Evolutionary conservation across 2,888 invertebrate genomes (phyloP).

Genomic region (Tricholauxania praeusta): DNA sequence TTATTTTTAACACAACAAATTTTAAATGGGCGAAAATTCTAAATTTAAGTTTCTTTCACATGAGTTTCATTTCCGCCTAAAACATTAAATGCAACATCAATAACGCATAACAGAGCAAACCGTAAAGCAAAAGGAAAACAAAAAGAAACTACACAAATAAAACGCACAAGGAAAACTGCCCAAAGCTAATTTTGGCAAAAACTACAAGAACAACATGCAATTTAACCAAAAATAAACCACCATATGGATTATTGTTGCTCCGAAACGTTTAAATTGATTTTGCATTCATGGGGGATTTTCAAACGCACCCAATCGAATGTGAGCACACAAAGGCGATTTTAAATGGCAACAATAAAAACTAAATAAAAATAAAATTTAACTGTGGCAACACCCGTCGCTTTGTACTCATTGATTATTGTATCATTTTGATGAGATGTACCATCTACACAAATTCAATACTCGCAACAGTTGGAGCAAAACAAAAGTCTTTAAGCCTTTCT

Average conservation of each 20-base stretch:
- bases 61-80: background rate
- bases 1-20: conserved; percentile 14
- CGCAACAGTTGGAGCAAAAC: too few relatives aligned
- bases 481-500: too few relatives aligned
- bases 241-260: conserved; percentile 3
- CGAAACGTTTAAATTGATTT: conserved; percentile 18
- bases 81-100: background rate
- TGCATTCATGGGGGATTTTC: background rate
- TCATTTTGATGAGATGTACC: too few relatives aligned
- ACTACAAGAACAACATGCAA: conserved; percentile 34
- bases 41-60: conserved; percentile 16
- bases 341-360: too few relatives aligned
- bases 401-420: too few relatives aligned
- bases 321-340: background rate
- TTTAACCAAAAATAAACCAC: background rate
- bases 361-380: too few relatives aligned
- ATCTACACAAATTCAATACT: too few relatives aligned
- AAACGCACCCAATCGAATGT: conserved; percentile 4
- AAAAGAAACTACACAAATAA: background rate
- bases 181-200: conserved; percentile 44
- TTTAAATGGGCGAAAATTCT: conserved; percentile 8
- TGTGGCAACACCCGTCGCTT: conserved; percentile 13
- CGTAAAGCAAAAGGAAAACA: conserved; percentile 25
- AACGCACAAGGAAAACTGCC: background rate
- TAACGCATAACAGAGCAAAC: conserved; percentile 22